phyloP scores from a whole-genome alignment of 2,113 vertebrate genomes.

The Todiramphus saurophagus region DNA sequence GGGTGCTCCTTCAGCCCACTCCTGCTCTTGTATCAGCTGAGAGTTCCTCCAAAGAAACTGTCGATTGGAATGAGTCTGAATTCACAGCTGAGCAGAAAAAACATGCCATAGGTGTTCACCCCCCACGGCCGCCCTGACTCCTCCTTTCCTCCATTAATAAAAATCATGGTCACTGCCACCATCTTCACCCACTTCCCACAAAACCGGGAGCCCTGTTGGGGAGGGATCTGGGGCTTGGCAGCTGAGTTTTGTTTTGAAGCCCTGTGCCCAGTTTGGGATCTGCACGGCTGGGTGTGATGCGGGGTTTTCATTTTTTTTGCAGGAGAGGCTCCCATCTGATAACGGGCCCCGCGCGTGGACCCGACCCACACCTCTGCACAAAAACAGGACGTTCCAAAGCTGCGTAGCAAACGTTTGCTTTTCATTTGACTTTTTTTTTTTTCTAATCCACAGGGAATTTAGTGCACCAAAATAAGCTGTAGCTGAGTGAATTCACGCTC shows the following conservation, averaged over 20 bases:
- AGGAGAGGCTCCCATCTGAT: slow-evolving; percentile 58
- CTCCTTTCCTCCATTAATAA: not conserved
- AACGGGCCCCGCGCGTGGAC: not conserved
- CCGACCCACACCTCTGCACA: slow-evolving; percentile 27
- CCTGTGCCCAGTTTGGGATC: not conserved
- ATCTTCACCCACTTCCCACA: not conserved
- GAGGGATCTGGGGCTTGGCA: not conserved
- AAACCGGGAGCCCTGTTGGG: not conserved
- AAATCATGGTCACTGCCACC: not conserved
- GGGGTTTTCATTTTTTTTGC: slow-evolving; percentile 4
- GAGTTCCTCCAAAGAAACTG: not conserved
- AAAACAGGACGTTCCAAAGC: slow-evolving; percentile 51
- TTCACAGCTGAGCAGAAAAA: not conserved
- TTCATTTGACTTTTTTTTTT: not conserved
- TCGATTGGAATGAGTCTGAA: not conserved
- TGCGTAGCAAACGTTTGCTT: not conserved
- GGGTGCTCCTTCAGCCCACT: not conserved
- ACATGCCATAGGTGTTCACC: not conserved
- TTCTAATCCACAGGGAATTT: not conserved
- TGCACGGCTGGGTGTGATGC: not conserved
- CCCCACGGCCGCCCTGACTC: not conserved
- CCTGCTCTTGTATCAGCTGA: not conserved
- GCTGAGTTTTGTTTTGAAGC: not conserved
- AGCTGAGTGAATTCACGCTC: not conserved
- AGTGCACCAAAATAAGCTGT: not conserved